Percentiles rank a stretch among this genome's conserved stretches.
These are phyloP conservation scores for Phalacrocorax brasilianus DNA, from an alignment of 2,113 vertebrate species.

Conservation along the genomic window DNA sequence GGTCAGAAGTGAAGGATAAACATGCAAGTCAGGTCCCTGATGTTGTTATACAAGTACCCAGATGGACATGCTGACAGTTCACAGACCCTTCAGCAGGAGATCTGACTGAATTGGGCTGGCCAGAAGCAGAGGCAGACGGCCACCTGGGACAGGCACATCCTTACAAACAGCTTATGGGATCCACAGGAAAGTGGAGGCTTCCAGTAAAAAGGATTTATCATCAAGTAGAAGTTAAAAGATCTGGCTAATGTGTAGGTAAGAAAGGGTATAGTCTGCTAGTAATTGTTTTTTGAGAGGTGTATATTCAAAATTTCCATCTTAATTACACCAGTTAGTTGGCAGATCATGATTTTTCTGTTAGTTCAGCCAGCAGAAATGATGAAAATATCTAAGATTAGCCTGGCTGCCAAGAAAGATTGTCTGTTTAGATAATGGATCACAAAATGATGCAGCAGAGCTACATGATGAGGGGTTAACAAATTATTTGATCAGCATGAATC, in stretches of 20 bases:
- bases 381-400: not conserved
- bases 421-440: not conserved
- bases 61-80: not conserved
- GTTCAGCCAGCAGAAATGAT: not conserved
- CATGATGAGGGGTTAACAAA: not conserved
- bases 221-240: not conserved
- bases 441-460: not conserved
- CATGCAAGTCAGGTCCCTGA: not conserved
- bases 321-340: not conserved
- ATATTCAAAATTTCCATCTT: not conserved
- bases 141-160: not conserved
- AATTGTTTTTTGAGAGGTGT: not conserved
- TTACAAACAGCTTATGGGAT: not conserved
- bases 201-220: not conserved
- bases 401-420: not conserved
- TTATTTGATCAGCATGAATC: not conserved
- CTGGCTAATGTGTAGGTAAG: not conserved
- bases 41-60: not conserved
- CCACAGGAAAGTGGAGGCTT: not conserved
- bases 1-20: not conserved
- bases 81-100: not conserved
- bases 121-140: not conserved
- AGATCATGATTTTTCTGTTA: not conserved
- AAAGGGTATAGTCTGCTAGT: not conserved
- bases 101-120: not conserved